Evolutionary conservation across 2,888 invertebrate genomes (phyloP).

Genomic region (Eupeodes luniger): DNA sequence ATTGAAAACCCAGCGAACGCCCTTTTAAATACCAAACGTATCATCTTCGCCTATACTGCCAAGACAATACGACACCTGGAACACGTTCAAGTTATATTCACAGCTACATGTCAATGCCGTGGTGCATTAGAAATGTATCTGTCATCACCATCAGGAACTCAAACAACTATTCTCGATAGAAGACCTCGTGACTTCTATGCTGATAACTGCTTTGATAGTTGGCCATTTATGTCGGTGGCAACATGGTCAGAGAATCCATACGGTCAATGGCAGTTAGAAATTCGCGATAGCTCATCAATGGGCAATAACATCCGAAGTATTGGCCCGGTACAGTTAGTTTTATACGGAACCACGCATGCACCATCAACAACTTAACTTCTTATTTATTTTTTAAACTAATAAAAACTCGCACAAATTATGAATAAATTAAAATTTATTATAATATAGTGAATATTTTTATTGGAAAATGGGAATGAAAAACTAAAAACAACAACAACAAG

Average conservation of each 20-base stretch:
- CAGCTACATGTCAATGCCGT: slow-evolving; percentile 89
- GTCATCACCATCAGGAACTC: slow-evolving; percentile 92
- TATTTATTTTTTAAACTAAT: slow-evolving; percentile 2
- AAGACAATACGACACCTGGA: slow-evolving; percentile 87
- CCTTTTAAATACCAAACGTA: slow-evolving; percentile 13
- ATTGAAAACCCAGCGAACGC: not conserved
- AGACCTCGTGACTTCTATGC: slow-evolving; percentile 89
- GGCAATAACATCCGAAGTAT: slow-evolving; percentile 63
- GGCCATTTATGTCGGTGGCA: slow-evolving; percentile 95
- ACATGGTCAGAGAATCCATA: slow-evolving; percentile 94
- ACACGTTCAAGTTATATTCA: slow-evolving; percentile 92
- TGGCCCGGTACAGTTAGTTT: slow-evolving; percentile 70
- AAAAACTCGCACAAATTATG: slow-evolving; percentile 62
- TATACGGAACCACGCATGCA: slow-evolving; percentile 71
- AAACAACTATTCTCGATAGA: slow-evolving; percentile 88
- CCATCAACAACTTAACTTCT: slow-evolving; percentile 4
- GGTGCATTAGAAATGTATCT: slow-evolving; percentile 91
- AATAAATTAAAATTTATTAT: slow-evolving; percentile 57
- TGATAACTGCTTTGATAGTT: slow-evolving; percentile 87
- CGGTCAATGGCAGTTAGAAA: slow-evolving; percentile 88
- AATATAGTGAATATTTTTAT: slow-evolving; percentile 22
- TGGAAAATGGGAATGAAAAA: not conserved
- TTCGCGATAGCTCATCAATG: slow-evolving; percentile 81
- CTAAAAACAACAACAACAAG: not conserved
- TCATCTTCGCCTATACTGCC: slow-evolving; percentile 52